Base-by-base conservation (phyloP, 2,797 vertebrate species). In the Psittacula echo region DNA sequence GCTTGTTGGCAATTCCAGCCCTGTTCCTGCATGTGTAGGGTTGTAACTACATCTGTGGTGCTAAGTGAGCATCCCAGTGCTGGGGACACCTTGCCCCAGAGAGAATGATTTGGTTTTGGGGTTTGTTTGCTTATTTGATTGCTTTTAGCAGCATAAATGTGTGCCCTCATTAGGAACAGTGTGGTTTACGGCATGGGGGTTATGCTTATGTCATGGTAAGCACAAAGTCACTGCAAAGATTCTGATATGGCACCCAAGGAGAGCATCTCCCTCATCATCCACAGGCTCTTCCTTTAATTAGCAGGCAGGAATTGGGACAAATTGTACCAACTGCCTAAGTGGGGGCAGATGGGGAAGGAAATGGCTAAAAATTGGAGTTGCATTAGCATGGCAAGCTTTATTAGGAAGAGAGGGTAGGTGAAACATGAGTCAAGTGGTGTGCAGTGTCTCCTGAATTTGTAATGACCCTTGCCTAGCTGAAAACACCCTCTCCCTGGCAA, bases 251-350 rank as follows among this genome's bases (percentile, higher is more conserved):
- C 24, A 65, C 92, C 89, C 64, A 44, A 97, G 85, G 87, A 80
- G 93, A 90, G 48, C 66, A n/a, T 70, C 88, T 86, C 92, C 91
- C 60, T 88, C 45, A 10, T 82, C 54, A 58, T 85, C 65, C 23
- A 21, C 71, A 34, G 90, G 39, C 24, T 93, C 82, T 78, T 68
- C 88, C 79, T 53, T 78, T 95, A 97, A 96, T 97, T 97, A 97
- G 92, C 92, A 82, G 83, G 77, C 77, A 84, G 93, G 83, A 94
- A 83, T 77, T 79, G 45, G 96, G 95, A 91, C 66, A 86, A 89
- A 87, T 89, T 94, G 93, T 95, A 88, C 94, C 65, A 65, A 48
- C 44, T 64, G 84, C 79, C 21, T 60, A 56, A 53, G n/a, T 22
- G 30, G 76, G 83, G 70, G 66, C 75, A 70, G 11, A 4, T 1